These are phyloP conservation scores for Ptilorrhoa leucosticta DNA, from an alignment of 2,113 vertebrate genomes.

Conservation along the genomic window DNA sequence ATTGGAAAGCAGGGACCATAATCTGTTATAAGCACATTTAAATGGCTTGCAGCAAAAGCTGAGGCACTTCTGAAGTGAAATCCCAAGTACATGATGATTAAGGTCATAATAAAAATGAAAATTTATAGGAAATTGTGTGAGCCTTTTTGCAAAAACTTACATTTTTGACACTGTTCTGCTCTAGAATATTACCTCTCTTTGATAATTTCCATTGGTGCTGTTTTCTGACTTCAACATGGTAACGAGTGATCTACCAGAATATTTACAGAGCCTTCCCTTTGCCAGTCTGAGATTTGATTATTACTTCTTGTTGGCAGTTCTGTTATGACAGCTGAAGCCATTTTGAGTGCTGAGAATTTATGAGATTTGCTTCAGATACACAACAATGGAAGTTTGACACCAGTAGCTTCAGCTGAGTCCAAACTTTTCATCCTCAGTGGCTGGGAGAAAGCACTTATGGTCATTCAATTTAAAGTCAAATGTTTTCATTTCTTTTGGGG, in stretches of 20 bases:
- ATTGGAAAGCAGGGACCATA: neutral
- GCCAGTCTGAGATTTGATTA: neutral
- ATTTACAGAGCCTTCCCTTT: neutral
- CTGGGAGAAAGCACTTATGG: accelerated
- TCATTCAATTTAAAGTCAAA: neutral
- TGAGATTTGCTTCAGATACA: neutral
- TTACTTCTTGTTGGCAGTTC: neutral
- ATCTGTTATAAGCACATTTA: neutral
- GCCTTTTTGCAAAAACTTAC: neutral
- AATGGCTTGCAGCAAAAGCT: neutral
- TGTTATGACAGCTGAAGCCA: neutral
- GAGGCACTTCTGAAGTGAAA: neutral
- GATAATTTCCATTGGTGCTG: neutral
- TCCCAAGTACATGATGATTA: neutral
- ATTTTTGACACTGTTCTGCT: neutral
- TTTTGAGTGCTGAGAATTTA: neutral
- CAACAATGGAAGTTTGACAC: neutral
- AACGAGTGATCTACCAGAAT: neutral
- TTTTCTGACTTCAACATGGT: neutral
- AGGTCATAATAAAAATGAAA: neutral
- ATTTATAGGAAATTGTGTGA: neutral
- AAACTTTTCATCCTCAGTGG: neutral
- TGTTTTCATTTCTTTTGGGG: neutral
- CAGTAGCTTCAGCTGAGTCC: neutral
- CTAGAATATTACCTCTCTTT: neutral